These are phyloP conservation scores for Nebria ingens DNA, from an alignment of 1,140 invertebrate species.

Conservation along the genomic window DNA sequence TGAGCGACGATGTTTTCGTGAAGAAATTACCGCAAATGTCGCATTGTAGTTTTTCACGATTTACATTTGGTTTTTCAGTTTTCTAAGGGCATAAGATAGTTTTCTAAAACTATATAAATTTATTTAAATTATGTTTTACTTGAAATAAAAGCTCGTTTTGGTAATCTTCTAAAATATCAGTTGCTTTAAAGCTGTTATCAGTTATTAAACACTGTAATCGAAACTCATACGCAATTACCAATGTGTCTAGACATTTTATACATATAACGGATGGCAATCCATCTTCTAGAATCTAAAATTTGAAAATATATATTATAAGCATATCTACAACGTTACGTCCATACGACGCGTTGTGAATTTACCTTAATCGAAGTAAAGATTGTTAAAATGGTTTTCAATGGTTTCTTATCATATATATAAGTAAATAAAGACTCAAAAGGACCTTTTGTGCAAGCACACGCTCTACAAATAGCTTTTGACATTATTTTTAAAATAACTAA, in stretches of 20 bases:
- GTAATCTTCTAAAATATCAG: too few species aligned
- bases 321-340: too few species aligned
- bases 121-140: too few species aligned
- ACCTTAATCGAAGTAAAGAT: neutral
- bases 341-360: too few species aligned
- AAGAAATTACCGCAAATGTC: neutral
- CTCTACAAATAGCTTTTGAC: neutral
- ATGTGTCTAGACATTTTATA: neutral
- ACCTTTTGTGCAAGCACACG: neutral
- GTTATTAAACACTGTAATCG: constrained; percentile 5
- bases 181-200: too few species aligned
- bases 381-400: neutral
- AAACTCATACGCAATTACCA: constrained; percentile 6
- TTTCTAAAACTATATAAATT: too few species aligned
- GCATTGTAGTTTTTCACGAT: neutral
- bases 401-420: neutral
- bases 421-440: neutral
- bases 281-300: too few species aligned
- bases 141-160: too few species aligned
- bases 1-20: neutral
- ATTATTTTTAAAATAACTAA: too few species aligned
- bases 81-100: too few species aligned
- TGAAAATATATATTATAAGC: too few species aligned
- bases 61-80: too few species aligned
- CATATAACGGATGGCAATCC: neutral